Base-by-base conservation (phyloP, 2,113 vertebrate species). In the Salminus brasiliensis region DNA sequence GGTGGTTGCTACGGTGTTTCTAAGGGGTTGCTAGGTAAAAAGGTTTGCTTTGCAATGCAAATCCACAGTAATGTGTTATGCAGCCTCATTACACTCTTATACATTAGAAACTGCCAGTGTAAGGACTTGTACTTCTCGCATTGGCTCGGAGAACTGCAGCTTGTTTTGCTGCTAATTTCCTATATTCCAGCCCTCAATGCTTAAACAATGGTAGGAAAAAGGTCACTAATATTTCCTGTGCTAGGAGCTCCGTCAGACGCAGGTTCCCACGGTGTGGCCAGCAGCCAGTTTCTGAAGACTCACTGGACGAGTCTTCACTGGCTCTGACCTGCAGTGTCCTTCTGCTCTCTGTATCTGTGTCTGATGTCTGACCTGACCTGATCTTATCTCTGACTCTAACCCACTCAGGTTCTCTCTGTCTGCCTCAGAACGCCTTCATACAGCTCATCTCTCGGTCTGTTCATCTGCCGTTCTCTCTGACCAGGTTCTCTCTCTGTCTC, bases 161-260 rank as follows among this genome's bases (percentile, higher is more conserved):
- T 72, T 65, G 79, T 63, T 83, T 82, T 74, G 49, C 62, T 57
- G 60, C 80, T 47, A 73, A 65, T 68, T 79, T 84, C 70, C 75
- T 74, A 68, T 74, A 69, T 71, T 67, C 41, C 53, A 73, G 29
- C 49, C 43, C 13, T 82, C 74, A 86, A 65, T 84, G 76, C 55
- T 79, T 72, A 84, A 75, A 89, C 89, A 91, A 90, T 88, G 84
- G 88, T 80, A 76, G 87, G 89, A 90, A 92, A 89, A 87, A 79
- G 85, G 89, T 87, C 85, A 85, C 70, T 34, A 82, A 88, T 69
- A 82, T 85, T 91, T 92, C 92, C 92, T 91, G 91, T 82, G 72
- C 66, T 84, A 68, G 81, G 79, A 80, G 55, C 53, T 87, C 59
- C 78, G 70, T 66, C 52, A 23, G 55, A 80, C 70, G 72, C 60